phyloP scores from a whole-genome alignment of 2,797 vertebrate species.

The Pachyuromys duprasi region DNA sequence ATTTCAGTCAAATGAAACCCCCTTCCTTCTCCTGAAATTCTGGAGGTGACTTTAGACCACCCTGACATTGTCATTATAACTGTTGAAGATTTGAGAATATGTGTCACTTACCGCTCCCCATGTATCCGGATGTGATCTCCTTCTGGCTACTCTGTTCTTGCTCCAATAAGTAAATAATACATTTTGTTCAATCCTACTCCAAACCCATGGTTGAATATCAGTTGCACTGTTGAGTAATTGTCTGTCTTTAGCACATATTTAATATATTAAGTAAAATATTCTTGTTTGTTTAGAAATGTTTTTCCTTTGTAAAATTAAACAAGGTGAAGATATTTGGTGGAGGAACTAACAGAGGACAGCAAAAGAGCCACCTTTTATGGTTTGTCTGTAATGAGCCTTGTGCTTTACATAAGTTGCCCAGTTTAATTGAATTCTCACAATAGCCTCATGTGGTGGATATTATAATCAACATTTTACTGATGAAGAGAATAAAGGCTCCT shows the following conservation, averaged over 20 bases:
- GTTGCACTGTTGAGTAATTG: neutral
- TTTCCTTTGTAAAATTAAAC: constrained; percentile 46
- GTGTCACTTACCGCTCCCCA: neutral
- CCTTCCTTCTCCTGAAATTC: neutral
- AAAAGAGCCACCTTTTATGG: neutral
- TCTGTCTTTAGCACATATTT: neutral
- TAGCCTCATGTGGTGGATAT: constrained; percentile 50
- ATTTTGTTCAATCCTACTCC: constrained; percentile 14
- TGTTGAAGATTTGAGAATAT: neutral
- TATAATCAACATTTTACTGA: constrained; percentile 51
- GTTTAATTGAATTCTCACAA: constrained; percentile 62
- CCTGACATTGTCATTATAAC: neutral
- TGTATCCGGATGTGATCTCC: neutral
- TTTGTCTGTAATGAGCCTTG: constrained; percentile 46
- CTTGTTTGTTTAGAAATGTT: constrained; percentile 46
- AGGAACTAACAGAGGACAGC: neutral
- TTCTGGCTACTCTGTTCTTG: neutral
- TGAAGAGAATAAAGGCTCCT: constrained; percentile 38
- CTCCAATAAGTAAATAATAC: neutral
- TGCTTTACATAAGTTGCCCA: constrained; percentile 38
- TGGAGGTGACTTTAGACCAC: neutral
- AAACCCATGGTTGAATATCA: neutral
- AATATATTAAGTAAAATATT: neutral
- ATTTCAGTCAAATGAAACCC: neutral
- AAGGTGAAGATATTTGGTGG: neutral